Conservation (phyloP, 64 coral and sea anemone species). For the Stichodactyla helianthus region DNA sequence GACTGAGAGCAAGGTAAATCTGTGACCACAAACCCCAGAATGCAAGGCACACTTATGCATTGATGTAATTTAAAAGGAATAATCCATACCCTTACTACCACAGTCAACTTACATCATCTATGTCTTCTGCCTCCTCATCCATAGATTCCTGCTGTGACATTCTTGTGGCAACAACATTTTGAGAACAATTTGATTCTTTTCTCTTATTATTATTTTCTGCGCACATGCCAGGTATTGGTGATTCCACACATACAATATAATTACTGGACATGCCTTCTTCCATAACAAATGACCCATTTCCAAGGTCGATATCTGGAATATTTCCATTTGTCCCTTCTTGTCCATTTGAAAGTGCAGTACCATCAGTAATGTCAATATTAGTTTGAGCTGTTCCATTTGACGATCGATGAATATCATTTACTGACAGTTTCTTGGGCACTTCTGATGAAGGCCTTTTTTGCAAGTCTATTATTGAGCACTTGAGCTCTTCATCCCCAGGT, state of each 20-base stretch:
- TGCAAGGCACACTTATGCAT: no score
- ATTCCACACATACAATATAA: neutral
- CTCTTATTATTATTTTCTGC: constrained; percentile 18
- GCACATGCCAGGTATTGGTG: constrained; percentile 30
- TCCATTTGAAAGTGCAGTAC: neutral
- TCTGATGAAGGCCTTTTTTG: neutral
- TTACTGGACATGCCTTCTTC: neutral
- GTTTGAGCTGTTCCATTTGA: constrained; percentile 9
- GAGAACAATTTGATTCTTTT: constrained; percentile 35
- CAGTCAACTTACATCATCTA: constrained; percentile 30
- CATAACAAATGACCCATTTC: neutral
- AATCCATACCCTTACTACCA: no score
- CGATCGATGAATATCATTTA: neutral
- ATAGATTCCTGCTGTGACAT: constrained; percentile 34
- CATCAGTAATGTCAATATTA: neutral
- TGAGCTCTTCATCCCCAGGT: neutral
- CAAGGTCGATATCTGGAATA: neutral
- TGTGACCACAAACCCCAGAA: no score
- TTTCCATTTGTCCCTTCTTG: neutral
- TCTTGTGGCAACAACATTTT: neutral
- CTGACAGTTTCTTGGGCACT: neutral
- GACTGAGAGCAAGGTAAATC: no score
- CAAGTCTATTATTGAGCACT: neutral
- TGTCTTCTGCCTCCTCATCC: constrained; percentile 22
- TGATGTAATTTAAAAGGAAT: no score